Evolutionary conservation across 2,888 invertebrate genomes (phyloP).

Genomic region (Volucella inanis): DNA sequence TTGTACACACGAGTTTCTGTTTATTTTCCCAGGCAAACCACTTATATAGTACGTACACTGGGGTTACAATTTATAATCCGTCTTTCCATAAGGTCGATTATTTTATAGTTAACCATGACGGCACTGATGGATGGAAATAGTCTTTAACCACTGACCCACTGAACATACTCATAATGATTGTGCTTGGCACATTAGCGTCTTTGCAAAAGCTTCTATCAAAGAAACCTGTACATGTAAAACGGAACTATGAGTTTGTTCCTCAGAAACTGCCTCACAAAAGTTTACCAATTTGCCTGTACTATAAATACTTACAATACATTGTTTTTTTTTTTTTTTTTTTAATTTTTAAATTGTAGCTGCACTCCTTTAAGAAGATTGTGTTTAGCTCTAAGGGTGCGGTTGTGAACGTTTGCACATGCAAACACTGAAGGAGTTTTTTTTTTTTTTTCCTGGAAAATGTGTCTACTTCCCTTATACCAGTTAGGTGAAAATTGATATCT

Average conservation of each 20-base stretch:
- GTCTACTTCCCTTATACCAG: neutral
- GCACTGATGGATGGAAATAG: conserved; percentile 22
- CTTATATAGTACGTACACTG: conserved; percentile 2
- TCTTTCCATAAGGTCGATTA: conserved; percentile 22
- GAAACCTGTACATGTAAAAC: neutral
- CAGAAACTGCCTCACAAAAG: no score
- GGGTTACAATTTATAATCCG: conserved; percentile 28
- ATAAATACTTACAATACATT: no score
- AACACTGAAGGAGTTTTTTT: conserved; percentile 16
- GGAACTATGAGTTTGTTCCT: no score
- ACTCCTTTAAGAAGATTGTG: conserved; percentile 34
- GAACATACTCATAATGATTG: neutral
- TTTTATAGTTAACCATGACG: conserved; percentile 20
- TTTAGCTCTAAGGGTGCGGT: conserved; percentile 46
- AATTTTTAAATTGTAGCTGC: conserved; percentile 42
- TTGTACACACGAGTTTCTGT: conserved; percentile 39
- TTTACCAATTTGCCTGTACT: no score
- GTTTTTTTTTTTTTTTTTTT: neutral
- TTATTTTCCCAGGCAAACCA: conserved; percentile 52
- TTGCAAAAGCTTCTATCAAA: neutral
- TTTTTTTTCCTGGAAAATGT: conserved; percentile 13
- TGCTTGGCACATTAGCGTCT: neutral
- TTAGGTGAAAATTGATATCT: conserved; percentile 32
- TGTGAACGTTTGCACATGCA: conserved; percentile 13
- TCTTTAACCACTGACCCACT: conserved; percentile 3